phyloP scores from a whole-genome alignment of 1,140 invertebrate species.

The Polyergus mexicanus region DNA sequence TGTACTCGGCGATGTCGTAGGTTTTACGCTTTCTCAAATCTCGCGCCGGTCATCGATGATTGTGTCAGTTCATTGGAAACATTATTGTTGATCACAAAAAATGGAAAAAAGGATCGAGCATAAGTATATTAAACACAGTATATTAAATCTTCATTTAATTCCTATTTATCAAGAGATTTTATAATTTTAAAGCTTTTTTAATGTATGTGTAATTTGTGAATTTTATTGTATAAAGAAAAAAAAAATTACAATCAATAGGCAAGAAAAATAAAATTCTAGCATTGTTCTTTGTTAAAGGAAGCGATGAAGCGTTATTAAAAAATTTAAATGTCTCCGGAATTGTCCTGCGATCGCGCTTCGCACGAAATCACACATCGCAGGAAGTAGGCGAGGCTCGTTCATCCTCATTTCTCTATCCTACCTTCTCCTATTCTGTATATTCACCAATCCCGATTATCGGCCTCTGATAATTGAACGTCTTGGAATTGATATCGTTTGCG shows the following conservation, averaged over 20 bases:
- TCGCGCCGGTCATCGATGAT: neutral
- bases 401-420: conserved; percentile 38
- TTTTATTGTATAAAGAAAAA: no score
- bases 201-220: neutral
- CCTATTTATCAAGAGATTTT: neutral
- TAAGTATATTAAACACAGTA: no score
- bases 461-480: conserved; percentile 76
- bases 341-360: conserved; percentile 2
- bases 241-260: neutral
- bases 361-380: conserved; percentile 40
- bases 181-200: neutral
- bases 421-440: neutral
- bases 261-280: neutral
- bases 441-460: conserved; percentile 54
- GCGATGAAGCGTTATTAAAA: conserved; percentile 20
- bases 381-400: conserved; percentile 56
- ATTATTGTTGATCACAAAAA: neutral
- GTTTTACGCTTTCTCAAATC: conserved; percentile 1
- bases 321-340: neutral
- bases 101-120: neutral
- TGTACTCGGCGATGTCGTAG: conserved; percentile 46
- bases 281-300: neutral
- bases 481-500: conserved; percentile 69
- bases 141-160: neutral
- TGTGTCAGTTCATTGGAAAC: conserved; percentile 32